Percentiles rank a stretch among this genome's conserved stretches.
Evolutionary conservation across 2,113 vertebrate species (phyloP).

Genomic region (Cynocephalus volans): DNA sequence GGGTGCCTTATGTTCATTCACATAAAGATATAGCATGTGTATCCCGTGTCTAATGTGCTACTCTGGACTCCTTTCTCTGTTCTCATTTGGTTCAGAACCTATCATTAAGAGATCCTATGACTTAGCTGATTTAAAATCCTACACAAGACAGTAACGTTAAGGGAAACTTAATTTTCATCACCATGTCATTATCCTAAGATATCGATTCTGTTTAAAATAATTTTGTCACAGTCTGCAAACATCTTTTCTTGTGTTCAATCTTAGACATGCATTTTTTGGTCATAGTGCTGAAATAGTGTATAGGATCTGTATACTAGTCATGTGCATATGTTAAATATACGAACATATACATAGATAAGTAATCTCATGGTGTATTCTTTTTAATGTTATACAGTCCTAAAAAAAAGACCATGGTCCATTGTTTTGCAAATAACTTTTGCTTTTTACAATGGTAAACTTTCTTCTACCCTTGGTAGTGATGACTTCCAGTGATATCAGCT

Average conservation of each 20-base stretch:
- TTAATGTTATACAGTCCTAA: background rate
- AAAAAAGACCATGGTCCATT: background rate
- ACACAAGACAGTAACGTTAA: background rate
- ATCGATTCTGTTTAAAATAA: conserved; percentile 40
- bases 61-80: background rate
- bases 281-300: background rate
- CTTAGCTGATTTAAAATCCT: conserved; percentile 33
- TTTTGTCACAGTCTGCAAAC: background rate
- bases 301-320: background rate
- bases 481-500: background rate
- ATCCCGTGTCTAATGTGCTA: background rate
- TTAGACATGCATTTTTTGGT: background rate
- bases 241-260: background rate
- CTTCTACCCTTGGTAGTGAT: no score
- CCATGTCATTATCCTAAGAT: background rate
- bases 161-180: background rate
- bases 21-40: background rate
- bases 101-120: background rate
- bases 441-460: background rate
- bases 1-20: background rate
- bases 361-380: background rate
- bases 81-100: conserved; percentile 10
- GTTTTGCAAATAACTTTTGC: background rate
- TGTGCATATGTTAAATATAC: background rate
- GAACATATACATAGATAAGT: background rate